These are phyloP conservation scores for Erythrocebus patas DNA, from an alignment of 2,113 vertebrate species.

Conservation along the genomic window DNA sequence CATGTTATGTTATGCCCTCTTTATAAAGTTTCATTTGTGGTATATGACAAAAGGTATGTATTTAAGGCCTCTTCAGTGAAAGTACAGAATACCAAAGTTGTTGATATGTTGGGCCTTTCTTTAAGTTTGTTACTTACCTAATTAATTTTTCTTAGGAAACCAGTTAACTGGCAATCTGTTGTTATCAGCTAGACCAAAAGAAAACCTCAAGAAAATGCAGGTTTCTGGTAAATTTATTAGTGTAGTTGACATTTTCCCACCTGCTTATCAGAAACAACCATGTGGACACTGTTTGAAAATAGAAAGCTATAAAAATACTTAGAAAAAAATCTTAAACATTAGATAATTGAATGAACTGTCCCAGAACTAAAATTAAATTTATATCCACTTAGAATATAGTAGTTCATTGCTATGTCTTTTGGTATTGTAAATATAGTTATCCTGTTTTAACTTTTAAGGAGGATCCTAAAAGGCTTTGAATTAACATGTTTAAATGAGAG, in stretches of 20 bases:
- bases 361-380: constrained; percentile 29
- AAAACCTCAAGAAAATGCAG: constrained; percentile 83
- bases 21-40: not conserved
- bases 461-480: not conserved
- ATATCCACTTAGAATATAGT: not conserved
- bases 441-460: not conserved
- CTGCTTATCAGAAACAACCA: constrained; percentile 75
- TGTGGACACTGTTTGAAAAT: constrained; percentile 51
- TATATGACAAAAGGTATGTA: not conserved
- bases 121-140: constrained; percentile 80
- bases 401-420: not conserved
- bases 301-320: constrained; percentile 51
- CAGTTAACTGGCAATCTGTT: constrained; percentile 82
- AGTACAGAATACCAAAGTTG: not conserved
- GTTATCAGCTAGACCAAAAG: constrained; percentile 78
- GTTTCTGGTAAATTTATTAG: constrained; percentile 78
- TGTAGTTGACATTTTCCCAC: constrained; percentile 66
- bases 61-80: not conserved
- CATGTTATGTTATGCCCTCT: not conserved
- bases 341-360: constrained; percentile 38
- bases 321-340: not conserved
- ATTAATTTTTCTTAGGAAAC: constrained; percentile 83
- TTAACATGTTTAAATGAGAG: constrained; percentile 33
- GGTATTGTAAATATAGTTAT: not conserved
- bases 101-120: constrained; percentile 15